These are phyloP conservation scores for Caenorhabditis panamensis DNA, from an alignment of 2,888 invertebrate genomes.

Conservation along the genomic window DNA sequence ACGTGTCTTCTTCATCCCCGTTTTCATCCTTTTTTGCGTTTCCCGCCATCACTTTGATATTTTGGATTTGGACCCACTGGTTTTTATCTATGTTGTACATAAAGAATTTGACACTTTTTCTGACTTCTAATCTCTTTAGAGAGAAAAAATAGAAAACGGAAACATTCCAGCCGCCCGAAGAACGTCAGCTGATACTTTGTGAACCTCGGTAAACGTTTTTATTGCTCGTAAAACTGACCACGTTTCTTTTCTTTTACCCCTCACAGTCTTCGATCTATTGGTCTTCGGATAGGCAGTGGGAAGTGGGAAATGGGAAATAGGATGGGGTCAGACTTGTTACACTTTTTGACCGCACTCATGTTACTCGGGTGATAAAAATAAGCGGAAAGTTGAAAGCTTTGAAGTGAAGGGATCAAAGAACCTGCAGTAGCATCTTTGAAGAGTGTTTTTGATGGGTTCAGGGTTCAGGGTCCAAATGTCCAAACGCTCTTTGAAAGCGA, in stretches of 20 bases:
- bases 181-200: conserved; percentile 40
- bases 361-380: neutral
- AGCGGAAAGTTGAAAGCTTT: conserved; percentile 9
- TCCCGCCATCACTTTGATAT: conserved; percentile 42
- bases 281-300: conserved; percentile 7
- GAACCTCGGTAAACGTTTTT: conserved; percentile 35
- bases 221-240: conserved; percentile 46
- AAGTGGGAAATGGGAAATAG: neutral
- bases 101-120: neutral
- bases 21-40: neutral
- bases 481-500: neutral
- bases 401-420: conserved; percentile 11
- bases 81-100: conserved; percentile 27
- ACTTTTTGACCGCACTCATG: conserved; percentile 51
- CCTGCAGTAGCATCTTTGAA: conserved; percentile 8
- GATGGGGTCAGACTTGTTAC: conserved; percentile 30
- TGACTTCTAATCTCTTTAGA: neutral
- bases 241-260: conserved; percentile 17
- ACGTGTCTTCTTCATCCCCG: conserved; percentile 18
- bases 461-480: neutral
- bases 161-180: neutral
- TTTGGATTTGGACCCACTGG: conserved; percentile 5
- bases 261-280: conserved; percentile 36
- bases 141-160: conserved; percentile 3
- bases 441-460: neutral